These are phyloP conservation scores for Apodemia zela DNA, from an alignment of 2,888 invertebrate species.

Conservation along the genomic window DNA sequence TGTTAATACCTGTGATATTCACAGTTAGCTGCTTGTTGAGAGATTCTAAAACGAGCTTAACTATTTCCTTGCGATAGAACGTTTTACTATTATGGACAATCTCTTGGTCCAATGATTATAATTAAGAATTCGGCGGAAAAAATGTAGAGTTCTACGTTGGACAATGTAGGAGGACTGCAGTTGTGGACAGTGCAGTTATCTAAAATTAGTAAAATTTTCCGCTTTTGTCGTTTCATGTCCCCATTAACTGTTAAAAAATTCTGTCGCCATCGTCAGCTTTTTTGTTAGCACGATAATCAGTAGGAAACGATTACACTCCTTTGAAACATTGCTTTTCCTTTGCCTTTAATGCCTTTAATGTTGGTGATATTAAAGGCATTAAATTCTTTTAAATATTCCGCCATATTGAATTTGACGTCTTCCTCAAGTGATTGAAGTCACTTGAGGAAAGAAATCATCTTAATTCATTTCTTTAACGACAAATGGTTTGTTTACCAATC, in stretches of 20 bases:
- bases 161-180: constrained; percentile 1
- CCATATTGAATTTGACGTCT: too few species aligned
- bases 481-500: too few species aligned
- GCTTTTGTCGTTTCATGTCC: neutral
- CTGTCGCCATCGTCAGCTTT: neutral
- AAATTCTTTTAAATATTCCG: too few species aligned
- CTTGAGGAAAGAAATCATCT: too few species aligned
- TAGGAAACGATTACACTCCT: neutral
- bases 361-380: too few species aligned
- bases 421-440: too few species aligned
- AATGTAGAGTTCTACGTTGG: neutral
- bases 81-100: too few species aligned
- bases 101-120: too few species aligned
- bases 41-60: neutral
- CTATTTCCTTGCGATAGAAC: too few species aligned
- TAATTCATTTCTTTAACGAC: too few species aligned
- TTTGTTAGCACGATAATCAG: constrained; percentile 1
- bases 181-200: neutral
- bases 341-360: too few species aligned
- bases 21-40: neutral
- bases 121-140: neutral
- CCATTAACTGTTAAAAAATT: neutral
- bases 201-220: constrained; percentile 1
- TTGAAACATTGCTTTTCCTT: constrained; percentile 22
- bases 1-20: too few species aligned